Percentiles rank a stretch among this genome's conserved stretches.
Conservation (phyloP, 2,888 invertebrate genomes). For the Philhelius pedissequus region DNA sequence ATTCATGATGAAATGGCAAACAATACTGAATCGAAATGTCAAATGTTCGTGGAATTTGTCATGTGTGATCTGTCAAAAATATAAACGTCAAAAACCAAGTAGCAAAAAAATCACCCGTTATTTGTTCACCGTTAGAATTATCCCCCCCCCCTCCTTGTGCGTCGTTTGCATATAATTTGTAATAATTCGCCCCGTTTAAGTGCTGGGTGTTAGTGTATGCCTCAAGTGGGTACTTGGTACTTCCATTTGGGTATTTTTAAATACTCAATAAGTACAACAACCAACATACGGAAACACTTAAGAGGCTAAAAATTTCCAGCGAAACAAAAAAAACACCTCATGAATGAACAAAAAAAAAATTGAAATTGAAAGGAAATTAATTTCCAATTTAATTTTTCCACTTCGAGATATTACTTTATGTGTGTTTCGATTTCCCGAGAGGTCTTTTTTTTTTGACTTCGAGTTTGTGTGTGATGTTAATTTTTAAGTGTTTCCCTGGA, state of each 20-base stretch:
- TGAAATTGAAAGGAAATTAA: conserved; percentile 47
- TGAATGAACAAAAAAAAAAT: background rate
- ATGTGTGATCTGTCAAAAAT: no score
- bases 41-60: no score
- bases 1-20: no score
- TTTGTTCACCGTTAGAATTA: no score
- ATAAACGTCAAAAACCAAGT: no score
- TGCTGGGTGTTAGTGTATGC: conserved; percentile 45
- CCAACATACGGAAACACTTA: conserved; percentile 54
- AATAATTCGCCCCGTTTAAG: conserved; percentile 48
- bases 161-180: conserved; percentile 67
- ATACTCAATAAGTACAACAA: background rate
- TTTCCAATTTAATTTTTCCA: conserved; percentile 30
- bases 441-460: background rate
- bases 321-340: background rate
- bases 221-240: conserved; percentile 45
- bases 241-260: background rate
- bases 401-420: background rate
- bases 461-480: conserved; percentile 52
- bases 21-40: no score
- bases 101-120: no score
- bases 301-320: background rate
- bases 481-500: conserved; percentile 65
- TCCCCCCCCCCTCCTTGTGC: background rate
- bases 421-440: background rate